Percentiles rank a stretch among this genome's conserved stretches.
phyloP scores from a whole-genome alignment of 53 echinoderm and acorn worm genomes.

The Paracentrotus lividus region DNA sequence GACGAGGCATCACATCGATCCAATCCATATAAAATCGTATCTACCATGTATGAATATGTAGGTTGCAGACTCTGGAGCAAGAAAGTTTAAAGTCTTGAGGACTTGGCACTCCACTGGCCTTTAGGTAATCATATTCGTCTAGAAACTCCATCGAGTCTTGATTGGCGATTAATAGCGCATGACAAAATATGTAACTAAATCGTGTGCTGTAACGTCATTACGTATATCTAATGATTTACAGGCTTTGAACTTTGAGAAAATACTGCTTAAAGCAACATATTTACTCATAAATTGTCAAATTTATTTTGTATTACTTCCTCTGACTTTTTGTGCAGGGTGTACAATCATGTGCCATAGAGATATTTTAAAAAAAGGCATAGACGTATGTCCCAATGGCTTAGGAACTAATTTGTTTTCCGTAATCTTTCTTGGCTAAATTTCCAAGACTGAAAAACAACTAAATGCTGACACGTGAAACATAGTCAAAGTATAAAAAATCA shows the following conservation, averaged over 20 bases:
- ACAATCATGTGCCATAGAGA: neutral
- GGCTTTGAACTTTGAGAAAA: neutral
- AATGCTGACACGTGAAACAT: too few relatives aligned
- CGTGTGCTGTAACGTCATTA: neutral
- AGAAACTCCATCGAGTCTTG: neutral
- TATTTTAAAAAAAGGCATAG: neutral
- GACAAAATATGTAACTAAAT: conserved; percentile 13
- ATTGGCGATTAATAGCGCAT: conserved; percentile 26
- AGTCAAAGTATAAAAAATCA: too few relatives aligned
- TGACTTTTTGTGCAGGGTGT: neutral
- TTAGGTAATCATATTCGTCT: neutral
- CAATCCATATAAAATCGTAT: too few relatives aligned
- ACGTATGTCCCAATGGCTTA: neutral
- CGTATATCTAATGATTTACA: conserved; percentile 8
- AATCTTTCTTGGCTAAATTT: neutral
- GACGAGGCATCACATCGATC: too few relatives aligned
- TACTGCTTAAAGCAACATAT: neutral
- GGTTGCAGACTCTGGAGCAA: too few relatives aligned
- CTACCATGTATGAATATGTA: too few relatives aligned
- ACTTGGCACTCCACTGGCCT: too few relatives aligned
- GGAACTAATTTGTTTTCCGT: conserved; percentile 12
- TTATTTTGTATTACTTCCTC: neutral
- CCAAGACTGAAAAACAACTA: neutral
- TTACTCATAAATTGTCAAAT: neutral
- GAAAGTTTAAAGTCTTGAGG: too few relatives aligned